Base-by-base conservation (phyloP, 1,140 invertebrate genomes). In the Lepidurus apus region DNA sequence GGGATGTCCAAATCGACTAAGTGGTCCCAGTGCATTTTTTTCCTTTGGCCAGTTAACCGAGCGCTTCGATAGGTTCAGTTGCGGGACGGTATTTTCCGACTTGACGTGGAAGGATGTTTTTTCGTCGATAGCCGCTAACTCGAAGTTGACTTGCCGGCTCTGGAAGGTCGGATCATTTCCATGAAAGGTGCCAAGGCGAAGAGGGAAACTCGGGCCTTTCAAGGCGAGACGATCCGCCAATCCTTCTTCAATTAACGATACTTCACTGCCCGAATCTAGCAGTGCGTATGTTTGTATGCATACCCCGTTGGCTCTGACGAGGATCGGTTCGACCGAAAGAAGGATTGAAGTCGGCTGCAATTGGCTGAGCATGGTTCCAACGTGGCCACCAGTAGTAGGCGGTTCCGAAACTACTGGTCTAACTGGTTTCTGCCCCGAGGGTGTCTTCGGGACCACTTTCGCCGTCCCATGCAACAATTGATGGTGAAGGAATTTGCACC, bases 251-350 rank as follows among this genome's bases (percentile, higher is more conserved):
- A 77, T 77, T 11, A 77, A 1, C 11, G 76, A 77, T 3, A 53
- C 76, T 24, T 77, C 76, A 53, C 76, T 77, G 8, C 76, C 76
- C 17, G 11, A 13, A 34, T 77, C 76, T 17, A 77, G 44, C 17
- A 77, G 24, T 9, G 76, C 76, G 44, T 53, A 77, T 2, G 76
- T 77, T 9, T 77, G 21, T 11, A 53, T 7, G n/a, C 24, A 34
- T 74, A 17, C 21, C 0, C 42, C 42, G 21, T 74, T 74, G 11
- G 74, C 42, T 24, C 74, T 11, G 0, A 0, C 74, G 10, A 17
- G 74, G 10, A 42, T 74, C 2, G 42, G 74, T 13, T 9, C 74
- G 10, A 42, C 74, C 42, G 34, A 34, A 34, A 34, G 34, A 34
- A 34, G 34, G 34, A 34, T 34, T 34, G 34, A 34, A 34, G 34